These are phyloP conservation scores for Amphilophus citrinellus DNA, from an alignment of 2,113 vertebrate species.

Conservation along the genomic window DNA sequence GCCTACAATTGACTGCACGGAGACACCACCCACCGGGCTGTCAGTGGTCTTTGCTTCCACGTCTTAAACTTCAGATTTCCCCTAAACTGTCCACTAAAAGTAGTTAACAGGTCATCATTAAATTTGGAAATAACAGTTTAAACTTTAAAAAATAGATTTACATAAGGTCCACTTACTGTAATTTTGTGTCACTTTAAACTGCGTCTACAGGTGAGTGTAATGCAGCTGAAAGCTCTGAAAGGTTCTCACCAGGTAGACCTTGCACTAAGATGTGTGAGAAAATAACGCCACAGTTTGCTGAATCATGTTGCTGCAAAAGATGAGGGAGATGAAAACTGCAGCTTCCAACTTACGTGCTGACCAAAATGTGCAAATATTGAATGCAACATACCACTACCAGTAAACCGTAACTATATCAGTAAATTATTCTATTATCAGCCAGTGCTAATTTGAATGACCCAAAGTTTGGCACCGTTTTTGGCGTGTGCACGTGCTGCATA, in stretches of 20 bases:
- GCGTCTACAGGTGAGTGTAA: neutral
- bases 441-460: slow-evolving; percentile 15
- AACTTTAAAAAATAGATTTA: neutral
- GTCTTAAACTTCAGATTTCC: neutral
- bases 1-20: too few species aligned
- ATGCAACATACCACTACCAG: neutral
- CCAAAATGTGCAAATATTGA: neutral
- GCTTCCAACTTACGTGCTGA: neutral
- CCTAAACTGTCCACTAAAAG: neutral
- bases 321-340: neutral
- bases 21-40: too few species aligned
- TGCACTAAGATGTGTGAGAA: neutral
- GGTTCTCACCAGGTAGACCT: neutral
- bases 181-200: neutral
- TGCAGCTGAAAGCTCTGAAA: neutral
- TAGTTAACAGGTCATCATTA: neutral
- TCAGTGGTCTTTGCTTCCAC: neutral
- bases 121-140: neutral
- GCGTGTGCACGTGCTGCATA: slow-evolving; percentile 19
- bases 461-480: slow-evolving; percentile 6
- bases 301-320: neutral
- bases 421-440: slow-evolving; percentile 17
- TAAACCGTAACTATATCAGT: neutral
- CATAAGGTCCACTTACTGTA: neutral
- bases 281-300: neutral